These are phyloP conservation scores for Phengaris arion DNA, from an alignment of 2,888 invertebrate genomes.

Conservation along the genomic window DNA sequence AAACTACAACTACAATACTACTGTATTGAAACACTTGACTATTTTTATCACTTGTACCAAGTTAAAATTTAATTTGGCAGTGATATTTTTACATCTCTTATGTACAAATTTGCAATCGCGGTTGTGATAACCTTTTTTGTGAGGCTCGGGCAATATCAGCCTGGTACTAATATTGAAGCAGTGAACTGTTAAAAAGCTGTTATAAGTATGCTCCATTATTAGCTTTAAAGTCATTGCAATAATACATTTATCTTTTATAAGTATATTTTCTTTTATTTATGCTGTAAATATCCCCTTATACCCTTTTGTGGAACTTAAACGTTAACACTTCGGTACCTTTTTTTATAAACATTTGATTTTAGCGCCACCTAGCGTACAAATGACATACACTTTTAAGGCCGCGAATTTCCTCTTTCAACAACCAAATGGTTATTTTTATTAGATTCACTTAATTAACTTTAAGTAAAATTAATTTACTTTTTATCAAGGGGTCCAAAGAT, in stretches of 20 bases:
- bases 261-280: not conserved
- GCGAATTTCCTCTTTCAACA: no score
- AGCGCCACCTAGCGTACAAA: no score
- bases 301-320: no score
- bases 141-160: conserved; percentile 20
- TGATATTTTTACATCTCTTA: not conserved
- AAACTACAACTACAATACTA: no score
- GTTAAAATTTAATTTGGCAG: not conserved
- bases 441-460: no score
- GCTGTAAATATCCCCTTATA: not conserved
- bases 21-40: no score
- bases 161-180: not conserved
- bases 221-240: conserved; percentile 58
- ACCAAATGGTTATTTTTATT: no score
- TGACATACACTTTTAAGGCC: no score
- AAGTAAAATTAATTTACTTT: no score
- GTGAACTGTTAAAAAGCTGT: not conserved
- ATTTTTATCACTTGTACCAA: no score
- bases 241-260: conserved; percentile 13
- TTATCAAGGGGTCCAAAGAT: not conserved
- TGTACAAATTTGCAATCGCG: conserved; percentile 28
- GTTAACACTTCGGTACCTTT: no score
- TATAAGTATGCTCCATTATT: conserved; percentile 53
- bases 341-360: no score
- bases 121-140: conserved; percentile 28